Conservation (phyloP, 2,113 vertebrate genomes). For the Octodon degus region DNA sequence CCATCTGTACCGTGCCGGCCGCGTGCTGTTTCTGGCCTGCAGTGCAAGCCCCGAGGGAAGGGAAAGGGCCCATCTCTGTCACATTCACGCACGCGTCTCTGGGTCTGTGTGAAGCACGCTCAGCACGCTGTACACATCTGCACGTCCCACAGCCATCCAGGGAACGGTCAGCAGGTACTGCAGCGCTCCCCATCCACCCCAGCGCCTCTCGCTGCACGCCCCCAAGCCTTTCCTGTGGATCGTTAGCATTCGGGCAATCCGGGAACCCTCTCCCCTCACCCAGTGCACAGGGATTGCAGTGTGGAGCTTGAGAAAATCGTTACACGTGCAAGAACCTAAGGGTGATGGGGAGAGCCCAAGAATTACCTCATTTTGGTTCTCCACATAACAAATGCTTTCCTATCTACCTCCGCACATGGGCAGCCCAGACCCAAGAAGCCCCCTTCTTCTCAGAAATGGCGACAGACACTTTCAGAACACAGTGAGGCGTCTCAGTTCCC, state of each 20-base stretch:
- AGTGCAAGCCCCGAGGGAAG: not conserved
- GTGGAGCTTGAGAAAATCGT: not conserved
- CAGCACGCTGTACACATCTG: fast-evolving
- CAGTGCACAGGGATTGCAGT: fast-evolving
- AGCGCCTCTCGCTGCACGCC: too few relatives aligned
- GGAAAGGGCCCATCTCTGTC: not conserved
- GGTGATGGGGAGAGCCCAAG: not conserved
- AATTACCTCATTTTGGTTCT: not conserved
- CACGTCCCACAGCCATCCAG: fast-evolving
- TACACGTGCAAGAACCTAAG: too few relatives aligned
- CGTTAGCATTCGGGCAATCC: fast-evolving
- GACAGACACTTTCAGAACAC: not conserved
- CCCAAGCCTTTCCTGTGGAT: not conserved
- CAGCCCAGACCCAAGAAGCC: not conserved
- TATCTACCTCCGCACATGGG: not conserved
- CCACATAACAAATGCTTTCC: not conserved
- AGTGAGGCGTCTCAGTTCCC: not conserved
- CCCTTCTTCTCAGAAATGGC: not conserved
- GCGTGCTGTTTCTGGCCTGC: not conserved
- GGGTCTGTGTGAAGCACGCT: fast-evolving
- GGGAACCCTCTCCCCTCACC: fast-evolving
- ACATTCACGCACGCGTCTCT: not conserved
- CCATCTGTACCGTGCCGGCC: too few relatives aligned
- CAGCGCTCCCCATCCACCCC: not conserved
- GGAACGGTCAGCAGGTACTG: not conserved